Base-by-base conservation (phyloP, 2,888 invertebrate genomes). In the Sarcophaga caerulescens region DNA sequence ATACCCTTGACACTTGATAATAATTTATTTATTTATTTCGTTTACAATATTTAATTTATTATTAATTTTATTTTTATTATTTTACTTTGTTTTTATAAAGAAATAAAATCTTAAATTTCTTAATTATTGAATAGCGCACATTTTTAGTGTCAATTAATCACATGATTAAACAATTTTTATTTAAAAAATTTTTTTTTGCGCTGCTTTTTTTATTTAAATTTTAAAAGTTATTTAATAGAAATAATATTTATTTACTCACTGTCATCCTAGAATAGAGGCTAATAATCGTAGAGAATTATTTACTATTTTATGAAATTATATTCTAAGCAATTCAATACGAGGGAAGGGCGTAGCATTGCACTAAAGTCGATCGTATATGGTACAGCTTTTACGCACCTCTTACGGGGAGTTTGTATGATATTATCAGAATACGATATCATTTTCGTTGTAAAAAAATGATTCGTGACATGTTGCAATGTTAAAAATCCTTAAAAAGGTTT, bases 101-200 rank as follows among this genome's bases (percentile, higher is more conserved):
- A 52, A 52, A 52, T 52, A 4, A 52, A 52, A 14, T 52, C 14
- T 52, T 52, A 14, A 52, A 52, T 14, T 52, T 52, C 17, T 52
- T 52, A 52, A 14, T 52, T 14, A 52, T 17, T 52, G 17, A 52
- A 52, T 14, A 3, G 35, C 35, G 35, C 35, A 35, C 10, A 35
- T 8, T 52, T 70, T 63, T 65, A 35, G 11, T 21, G 6, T 66
- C 45, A 80, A 84, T 69, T 74, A 83, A 68, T 78, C 70, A 62
- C 10, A 80, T 84, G 84, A 84, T 60, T 79, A 52, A 65, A n/a
- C 75, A 71, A 75, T 57, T 79, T 19, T 62, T 69, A 23, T 69
- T 62, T 21, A 17, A 35, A 10, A 19, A 8, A 4, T 25, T 25
- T 47, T 44, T 59, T 80, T 63, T 45, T 70, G 1, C 10, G 3